A percentile compares a stretch with the other conserved stretches of the same genome.
Evolutionary conservation across 1,140 invertebrate species (phyloP).

Genomic region (Scaptomyza hsui): DNA sequence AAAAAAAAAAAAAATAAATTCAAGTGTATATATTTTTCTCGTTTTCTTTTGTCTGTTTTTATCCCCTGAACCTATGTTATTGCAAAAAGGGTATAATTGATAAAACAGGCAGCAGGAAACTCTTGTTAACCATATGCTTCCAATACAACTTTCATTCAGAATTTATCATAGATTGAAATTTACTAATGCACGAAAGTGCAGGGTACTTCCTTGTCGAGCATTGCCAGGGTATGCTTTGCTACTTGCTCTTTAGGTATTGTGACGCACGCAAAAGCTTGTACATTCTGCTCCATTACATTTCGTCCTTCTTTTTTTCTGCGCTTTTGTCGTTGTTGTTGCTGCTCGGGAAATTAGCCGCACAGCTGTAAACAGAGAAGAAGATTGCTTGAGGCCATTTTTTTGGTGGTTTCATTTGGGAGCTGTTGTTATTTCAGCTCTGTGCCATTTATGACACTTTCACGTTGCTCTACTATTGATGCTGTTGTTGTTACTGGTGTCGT

Average conservation of each 20-base stretch:
- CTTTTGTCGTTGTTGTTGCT: conserved; percentile 29
- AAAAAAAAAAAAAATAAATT: too few relatives aligned
- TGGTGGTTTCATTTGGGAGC: conserved; percentile 18
- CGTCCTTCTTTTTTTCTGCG: conserved; percentile 27
- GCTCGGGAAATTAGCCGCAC: conserved; percentile 68
- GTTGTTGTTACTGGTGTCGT: conserved; percentile 24
- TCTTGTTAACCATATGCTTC: too few relatives aligned
- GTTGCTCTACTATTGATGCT: conserved; percentile 29
- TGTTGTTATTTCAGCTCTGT: conserved; percentile 44
- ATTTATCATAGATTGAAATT: too few relatives aligned
- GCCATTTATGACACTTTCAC: conserved; percentile 71
- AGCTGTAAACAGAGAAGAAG: conserved; percentile 54
- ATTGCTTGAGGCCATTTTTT: conserved; percentile 52
- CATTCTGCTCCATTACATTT: conserved; percentile 55
- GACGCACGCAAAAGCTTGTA: conserved; percentile 57
- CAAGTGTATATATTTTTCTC: background rate
- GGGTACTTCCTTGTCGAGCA: too few relatives aligned
- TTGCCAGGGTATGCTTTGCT: too few relatives aligned
- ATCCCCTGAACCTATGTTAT: too few relatives aligned
- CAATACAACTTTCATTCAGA: too few relatives aligned
- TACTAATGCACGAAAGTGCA: too few relatives aligned
- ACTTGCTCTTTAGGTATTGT: conserved; percentile 8
- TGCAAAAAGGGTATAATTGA: too few relatives aligned
- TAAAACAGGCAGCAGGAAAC: too few relatives aligned
- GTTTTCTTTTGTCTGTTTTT: conserved; percentile 34